Evolutionary conservation across 1,140 invertebrate genomes (phyloP), one percentile per base, ranked within the genome.

Genomic region (Stenopsyche tienmushanensis): DNA sequence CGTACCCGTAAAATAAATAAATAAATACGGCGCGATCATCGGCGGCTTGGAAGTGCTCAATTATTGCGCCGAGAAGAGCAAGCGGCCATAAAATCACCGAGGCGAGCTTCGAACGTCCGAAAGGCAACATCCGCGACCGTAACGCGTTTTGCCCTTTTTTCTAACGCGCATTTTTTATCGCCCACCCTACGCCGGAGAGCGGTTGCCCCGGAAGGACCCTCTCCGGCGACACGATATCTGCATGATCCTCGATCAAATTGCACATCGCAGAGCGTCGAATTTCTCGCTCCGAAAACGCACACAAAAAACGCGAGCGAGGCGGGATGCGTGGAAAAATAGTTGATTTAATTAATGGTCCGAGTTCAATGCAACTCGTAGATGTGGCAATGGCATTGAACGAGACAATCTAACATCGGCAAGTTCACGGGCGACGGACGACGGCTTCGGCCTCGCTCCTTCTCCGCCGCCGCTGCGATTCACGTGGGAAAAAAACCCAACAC

Each of bases 341-440:
- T 34, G 5, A 7, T 7, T 34, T 18, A 7, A 47, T 15, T 8
- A 47, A 20, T 47, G 17, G 44, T 18, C 13, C 53, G 26, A 57
- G n/a, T n/a, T 60, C 45, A 47, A 65, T 58, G 54, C 57, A 65
- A 47, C 47, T 49, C 62, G 26, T 10, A 55, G 47, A 24, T 13
- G 41, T 55, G 45, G 54, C 45, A 50, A 54, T 65, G 64, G 64
- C 64, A 65, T 65, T 65, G 64, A 65, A 65, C 64, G 55, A 65
- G 62, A 65, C 55, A 50, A 25, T 65, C 64, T 47, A 60, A 52
- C 54, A 53, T 20, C 64, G 44, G 64, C 64, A 65, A 65, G 64
- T 65, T 65, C 64, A 65, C 25, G 64, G 64, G 54, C 64, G 25
- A 17, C 21, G 1, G 45, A 25, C 21, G 25, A 50, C 29, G 24